phyloP scores from a whole-genome alignment of 1,140 invertebrate species.

The Trichonephila inaurata region DNA sequence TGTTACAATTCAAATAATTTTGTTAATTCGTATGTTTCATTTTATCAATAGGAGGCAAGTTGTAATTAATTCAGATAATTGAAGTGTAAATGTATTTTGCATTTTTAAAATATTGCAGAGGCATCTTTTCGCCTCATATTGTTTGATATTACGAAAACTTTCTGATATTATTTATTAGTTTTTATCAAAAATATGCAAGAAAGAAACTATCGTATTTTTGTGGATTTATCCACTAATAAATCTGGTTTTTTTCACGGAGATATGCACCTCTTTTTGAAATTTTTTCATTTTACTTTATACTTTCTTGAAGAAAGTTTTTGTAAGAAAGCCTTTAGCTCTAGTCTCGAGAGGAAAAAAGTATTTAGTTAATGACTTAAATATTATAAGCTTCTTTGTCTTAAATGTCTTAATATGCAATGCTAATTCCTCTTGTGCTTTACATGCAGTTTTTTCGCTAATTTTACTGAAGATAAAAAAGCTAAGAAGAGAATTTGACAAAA shows the following conservation, averaged over 20 bases:
- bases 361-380: constrained; percentile 39
- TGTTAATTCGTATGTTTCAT: too few species aligned
- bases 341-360: not conserved
- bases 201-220: not conserved
- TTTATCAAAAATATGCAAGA: not conserved
- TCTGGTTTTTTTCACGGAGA: not conserved
- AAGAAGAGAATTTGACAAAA: not conserved
- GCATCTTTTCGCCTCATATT: too few species aligned
- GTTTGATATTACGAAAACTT: too few species aligned
- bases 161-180: too few species aligned
- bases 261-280: not conserved
- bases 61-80: too few species aligned
- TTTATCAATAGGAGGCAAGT: too few species aligned
- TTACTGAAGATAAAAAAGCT: not conserved
- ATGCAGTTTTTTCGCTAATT: not conserved
- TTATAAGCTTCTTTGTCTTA: constrained; percentile 17
- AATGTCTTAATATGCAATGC: not conserved
- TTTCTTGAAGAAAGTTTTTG: not conserved
- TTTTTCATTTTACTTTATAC: not conserved
- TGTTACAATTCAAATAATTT: too few species aligned
- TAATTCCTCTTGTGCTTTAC: not conserved
- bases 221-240: not conserved
- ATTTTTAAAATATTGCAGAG: too few species aligned
- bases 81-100: too few species aligned
- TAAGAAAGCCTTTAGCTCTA: not conserved